Percentiles rank a stretch among this genome's conserved stretches.
These are phyloP conservation scores for Parapsyche elsis DNA, from an alignment of 1,140 invertebrate species.

Conservation along the genomic window DNA sequence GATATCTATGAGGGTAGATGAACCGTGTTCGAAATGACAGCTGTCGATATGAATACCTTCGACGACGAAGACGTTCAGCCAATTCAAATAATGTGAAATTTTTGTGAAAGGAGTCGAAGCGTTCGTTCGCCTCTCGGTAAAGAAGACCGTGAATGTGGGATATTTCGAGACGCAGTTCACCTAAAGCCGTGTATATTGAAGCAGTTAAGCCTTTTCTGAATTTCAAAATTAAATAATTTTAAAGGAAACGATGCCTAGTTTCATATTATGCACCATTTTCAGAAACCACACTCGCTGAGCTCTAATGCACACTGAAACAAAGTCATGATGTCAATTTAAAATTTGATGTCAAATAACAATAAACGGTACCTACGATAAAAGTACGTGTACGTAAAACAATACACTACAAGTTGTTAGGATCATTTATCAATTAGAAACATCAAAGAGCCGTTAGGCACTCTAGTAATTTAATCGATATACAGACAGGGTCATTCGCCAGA, in stretches of 20 bases:
- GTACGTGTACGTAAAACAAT: too few species aligned
- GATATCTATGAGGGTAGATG: background rate
- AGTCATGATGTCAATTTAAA: too few species aligned
- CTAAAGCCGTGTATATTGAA: background rate
- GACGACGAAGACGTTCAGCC: background rate
- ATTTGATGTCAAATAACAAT: too few species aligned
- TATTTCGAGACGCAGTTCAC: background rate
- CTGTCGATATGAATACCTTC: slow-evolving; percentile 29
- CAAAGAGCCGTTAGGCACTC: slow-evolving; percentile 12
- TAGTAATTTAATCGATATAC: slow-evolving; percentile 13
- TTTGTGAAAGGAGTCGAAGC: background rate
- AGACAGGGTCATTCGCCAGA: background rate
- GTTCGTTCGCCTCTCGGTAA: background rate
- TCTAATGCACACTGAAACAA: too few species aligned
- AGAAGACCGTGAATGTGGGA: background rate
- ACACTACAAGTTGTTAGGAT: background rate
- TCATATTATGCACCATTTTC: too few species aligned
- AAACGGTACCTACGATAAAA: too few species aligned
- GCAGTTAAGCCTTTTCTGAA: background rate
- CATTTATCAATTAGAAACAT: slow-evolving; percentile 21
- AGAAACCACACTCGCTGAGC: too few species aligned
- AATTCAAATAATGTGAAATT: background rate
- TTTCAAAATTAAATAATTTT: background rate
- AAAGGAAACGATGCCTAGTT: background rate
- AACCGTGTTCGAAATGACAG: slow-evolving; percentile 28